Evolutionary conservation across 2,113 vertebrate species (phyloP).

Genomic region (Psittacula cyanocephala): DNA sequence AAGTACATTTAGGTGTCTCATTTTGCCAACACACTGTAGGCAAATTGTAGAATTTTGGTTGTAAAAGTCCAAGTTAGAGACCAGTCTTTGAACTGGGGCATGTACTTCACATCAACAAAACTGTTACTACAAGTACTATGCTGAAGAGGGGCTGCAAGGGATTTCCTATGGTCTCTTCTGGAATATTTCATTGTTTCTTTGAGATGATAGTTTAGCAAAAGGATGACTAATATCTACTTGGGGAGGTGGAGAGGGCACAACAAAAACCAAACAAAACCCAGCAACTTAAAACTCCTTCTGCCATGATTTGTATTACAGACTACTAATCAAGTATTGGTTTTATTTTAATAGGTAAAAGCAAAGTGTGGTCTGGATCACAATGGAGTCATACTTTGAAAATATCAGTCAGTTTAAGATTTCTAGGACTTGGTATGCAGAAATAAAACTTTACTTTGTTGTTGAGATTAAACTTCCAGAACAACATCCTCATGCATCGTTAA

Average conservation of each 20-base stretch:
- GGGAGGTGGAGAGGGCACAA: background rate
- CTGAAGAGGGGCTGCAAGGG: background rate
- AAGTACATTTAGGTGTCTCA: background rate
- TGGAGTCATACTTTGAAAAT: background rate
- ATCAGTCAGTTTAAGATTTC: background rate
- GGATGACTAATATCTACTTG: background rate
- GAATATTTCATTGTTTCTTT: background rate
- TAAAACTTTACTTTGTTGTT: background rate
- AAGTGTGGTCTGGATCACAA: background rate
- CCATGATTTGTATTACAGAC: background rate
- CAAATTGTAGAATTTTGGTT: background rate
- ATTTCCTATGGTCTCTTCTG: background rate
- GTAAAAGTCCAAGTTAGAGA: background rate
- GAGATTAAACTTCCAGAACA: background rate
- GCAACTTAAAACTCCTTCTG: background rate
- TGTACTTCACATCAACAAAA: background rate
- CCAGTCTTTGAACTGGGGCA: too few relatives aligned
- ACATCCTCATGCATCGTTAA: background rate
- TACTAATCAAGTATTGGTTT: background rate
- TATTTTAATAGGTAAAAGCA: background rate
- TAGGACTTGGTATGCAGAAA: background rate
- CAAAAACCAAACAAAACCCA: background rate
- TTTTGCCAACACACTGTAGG: background rate
- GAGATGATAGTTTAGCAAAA: background rate
- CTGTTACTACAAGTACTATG: background rate